Percentiles rank a stretch among this genome's conserved stretches.
Conservation (phyloP, 2,113 vertebrate genomes). For the Clupea harengus region DNA sequence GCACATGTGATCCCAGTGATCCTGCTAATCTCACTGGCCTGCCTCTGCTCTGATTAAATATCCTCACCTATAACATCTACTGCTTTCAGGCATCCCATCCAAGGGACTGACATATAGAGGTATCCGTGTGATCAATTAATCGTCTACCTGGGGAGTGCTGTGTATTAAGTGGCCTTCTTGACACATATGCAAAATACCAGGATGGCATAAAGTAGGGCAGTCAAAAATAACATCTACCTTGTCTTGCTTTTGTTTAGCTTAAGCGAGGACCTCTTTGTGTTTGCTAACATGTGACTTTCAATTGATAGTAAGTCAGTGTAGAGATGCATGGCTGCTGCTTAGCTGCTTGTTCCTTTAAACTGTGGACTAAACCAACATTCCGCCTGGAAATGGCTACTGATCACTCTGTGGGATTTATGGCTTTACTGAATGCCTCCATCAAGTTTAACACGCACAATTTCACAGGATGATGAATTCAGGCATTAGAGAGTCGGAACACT, state of each 20-base stretch:
- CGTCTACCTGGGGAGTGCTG: background rate
- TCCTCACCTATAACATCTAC: background rate
- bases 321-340: background rate
- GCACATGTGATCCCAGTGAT: background rate
- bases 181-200: background rate
- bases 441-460: slow-evolving; percentile 1
- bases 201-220: background rate
- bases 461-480: slow-evolving; percentile 2
- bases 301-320: background rate
- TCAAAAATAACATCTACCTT: slow-evolving; percentile 4
- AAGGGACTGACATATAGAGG: background rate
- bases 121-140: background rate
- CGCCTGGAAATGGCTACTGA: slow-evolving; percentile 29
- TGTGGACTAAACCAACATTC: background rate
- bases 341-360: background rate
- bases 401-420: slow-evolving; percentile 30
- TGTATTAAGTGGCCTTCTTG: background rate
- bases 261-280: background rate
- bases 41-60: slow-evolving; percentile 8
- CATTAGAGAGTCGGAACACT: slow-evolving; percentile 16
- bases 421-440: slow-evolving; percentile 22
- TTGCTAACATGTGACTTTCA: background rate
- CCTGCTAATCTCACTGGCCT: background rate
- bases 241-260: background rate
- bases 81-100: background rate